Evolutionary conservation across 2,888 invertebrate genomes (phyloP).

Genomic region (Atethmia centrago): DNA sequence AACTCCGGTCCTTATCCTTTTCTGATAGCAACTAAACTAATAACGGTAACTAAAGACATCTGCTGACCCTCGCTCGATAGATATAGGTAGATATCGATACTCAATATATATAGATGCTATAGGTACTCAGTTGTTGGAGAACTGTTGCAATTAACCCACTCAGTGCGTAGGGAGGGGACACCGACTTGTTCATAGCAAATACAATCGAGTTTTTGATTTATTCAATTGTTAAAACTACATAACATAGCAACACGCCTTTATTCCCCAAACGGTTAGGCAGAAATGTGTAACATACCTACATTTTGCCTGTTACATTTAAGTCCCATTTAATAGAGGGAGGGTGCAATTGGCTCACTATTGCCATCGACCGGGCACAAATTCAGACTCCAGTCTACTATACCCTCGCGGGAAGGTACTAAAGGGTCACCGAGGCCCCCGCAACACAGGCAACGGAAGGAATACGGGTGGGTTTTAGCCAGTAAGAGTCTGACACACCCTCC

Average conservation of each 20-base stretch:
- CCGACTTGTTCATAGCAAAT: neutral
- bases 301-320: neutral
- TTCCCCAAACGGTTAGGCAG: neutral
- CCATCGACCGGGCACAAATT: neutral
- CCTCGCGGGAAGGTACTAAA: too few species aligned
- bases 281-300: neutral
- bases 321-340: neutral
- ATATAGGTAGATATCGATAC: constrained; percentile 6
- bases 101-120: neutral
- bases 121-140: constrained; percentile 9
- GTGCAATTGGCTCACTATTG: too few species aligned
- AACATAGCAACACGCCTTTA: neutral
- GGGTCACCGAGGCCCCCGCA: too few species aligned
- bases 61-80: neutral
- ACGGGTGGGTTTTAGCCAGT: too few species aligned
- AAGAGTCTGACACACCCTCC: too few species aligned
- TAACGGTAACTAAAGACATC: constrained; percentile 9
- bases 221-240: neutral
- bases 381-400: too few species aligned
- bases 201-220: neutral
- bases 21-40: constrained; percentile 17
- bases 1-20: neutral
- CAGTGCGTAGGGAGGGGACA: constrained; percentile 27
- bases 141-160: constrained; percentile 34
- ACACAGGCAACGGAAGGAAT: too few species aligned